phyloP scores from a whole-genome alignment of 2,113 vertebrate species.

The Ictalurus punctatus region DNA sequence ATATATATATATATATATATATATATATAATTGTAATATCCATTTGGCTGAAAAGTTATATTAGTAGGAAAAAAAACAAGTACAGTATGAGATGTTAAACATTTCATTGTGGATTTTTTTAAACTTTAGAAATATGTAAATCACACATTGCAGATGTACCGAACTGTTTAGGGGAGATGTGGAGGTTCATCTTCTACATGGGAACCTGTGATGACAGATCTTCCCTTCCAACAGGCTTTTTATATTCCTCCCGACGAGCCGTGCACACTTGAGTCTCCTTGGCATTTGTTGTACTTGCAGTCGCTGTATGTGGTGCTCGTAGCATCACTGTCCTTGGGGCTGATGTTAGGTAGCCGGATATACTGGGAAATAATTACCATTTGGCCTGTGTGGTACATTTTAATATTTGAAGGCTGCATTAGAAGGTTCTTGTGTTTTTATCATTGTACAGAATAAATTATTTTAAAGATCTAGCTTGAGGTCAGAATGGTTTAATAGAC shows the following conservation, averaged over 20 bases:
- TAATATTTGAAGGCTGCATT: neutral
- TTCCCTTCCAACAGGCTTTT: neutral
- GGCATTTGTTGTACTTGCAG: neutral
- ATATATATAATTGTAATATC: neutral
- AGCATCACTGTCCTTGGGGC: neutral
- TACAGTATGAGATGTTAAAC: neutral
- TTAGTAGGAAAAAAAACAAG: neutral
- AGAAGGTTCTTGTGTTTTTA: neutral
- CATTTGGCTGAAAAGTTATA: neutral
- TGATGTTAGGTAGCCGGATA: neutral
- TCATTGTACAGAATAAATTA: slow-evolving; percentile 1
- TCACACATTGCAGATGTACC: neutral
- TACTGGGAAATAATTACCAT: neutral
- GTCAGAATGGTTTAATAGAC: neutral
- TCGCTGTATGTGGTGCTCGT: neutral
- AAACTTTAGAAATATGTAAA: neutral
- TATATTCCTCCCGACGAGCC: neutral
- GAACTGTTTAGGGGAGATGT: neutral
- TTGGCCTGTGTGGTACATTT: neutral
- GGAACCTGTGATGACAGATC: neutral
- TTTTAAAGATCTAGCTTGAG: neutral
- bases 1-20: no score
- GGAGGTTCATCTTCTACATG: neutral
- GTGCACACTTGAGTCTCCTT: neutral
- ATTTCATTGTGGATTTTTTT: neutral